Evolutionary conservation across 2,888 invertebrate species (phyloP).

Genomic region (Aleiodes testaceus): DNA sequence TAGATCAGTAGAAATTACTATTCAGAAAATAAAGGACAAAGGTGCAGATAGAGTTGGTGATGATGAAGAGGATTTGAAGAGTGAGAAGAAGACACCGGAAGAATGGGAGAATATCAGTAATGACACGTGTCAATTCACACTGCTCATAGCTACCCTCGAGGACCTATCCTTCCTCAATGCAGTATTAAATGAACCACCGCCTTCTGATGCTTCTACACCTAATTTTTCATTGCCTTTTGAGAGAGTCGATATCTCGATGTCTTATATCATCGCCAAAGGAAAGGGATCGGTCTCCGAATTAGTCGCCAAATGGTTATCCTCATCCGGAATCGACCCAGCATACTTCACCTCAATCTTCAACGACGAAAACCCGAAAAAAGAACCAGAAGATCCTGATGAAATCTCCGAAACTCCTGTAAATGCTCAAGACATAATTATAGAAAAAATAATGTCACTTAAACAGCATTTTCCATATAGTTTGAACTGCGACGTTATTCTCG

Average conservation of each 20-base stretch:
- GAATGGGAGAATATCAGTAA: constrained; percentile 89
- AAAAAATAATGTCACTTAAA: constrained; percentile 74
- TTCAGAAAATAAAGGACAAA: constrained; percentile 72
- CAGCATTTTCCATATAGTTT: constrained; percentile 91
- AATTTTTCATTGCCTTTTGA: constrained; percentile 65
- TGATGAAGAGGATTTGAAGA: constrained; percentile 39
- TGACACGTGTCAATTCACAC: constrained; percentile 90
- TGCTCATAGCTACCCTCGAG: constrained; percentile 90
- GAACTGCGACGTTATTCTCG: constrained; percentile 83
- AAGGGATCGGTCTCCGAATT: constrained; percentile 87
- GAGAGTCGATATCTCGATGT: constrained; percentile 67
- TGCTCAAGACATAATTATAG: constrained; percentile 59
- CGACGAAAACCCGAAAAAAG: constrained; percentile 42
- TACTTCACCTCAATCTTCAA: constrained; percentile 69
- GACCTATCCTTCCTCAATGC: constrained; percentile 88
- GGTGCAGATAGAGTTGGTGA: constrained; percentile 46
- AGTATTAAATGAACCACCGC: constrained; percentile 71
- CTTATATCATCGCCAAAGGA: constrained; percentile 69
- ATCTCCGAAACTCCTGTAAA: constrained; percentile 35
- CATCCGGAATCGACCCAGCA: constrained; percentile 81
- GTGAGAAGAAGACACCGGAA: constrained; percentile 58
- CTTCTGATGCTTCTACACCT: constrained; percentile 59
- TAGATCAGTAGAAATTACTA: constrained; percentile 80
- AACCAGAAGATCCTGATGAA: constrained; percentile 56
- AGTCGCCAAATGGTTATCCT: constrained; percentile 89